Evolutionary conservation across 2,888 invertebrate species (phyloP).

Genomic region (Andrena bicolor): DNA sequence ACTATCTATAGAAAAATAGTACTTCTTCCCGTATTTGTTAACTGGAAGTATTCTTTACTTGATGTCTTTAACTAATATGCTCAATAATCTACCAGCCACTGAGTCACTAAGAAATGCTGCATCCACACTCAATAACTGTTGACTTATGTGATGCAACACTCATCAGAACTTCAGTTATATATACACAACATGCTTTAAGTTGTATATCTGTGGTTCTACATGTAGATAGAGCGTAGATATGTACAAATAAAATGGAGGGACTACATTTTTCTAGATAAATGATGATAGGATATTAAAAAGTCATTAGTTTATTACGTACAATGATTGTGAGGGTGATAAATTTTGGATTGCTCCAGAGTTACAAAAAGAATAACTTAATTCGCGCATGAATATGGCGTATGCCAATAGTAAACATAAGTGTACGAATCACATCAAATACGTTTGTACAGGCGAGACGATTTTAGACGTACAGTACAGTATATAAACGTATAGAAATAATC

Average conservation of each 20-base stretch:
- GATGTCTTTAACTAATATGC: neutral
- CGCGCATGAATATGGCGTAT: neutral
- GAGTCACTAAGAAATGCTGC: neutral
- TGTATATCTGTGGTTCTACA: neutral
- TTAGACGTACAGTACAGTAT: conserved; percentile 28
- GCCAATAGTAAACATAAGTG: conserved; percentile 28
- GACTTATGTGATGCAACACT: conserved; percentile 35
- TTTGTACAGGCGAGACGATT: conserved; percentile 31
- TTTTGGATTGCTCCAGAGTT: conserved; percentile 9
- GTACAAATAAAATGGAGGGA: neutral
- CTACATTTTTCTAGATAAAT: neutral
- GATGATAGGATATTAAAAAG: conserved; percentile 1
- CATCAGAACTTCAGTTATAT: neutral
- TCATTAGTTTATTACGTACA: conserved; percentile 46
- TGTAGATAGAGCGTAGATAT: neutral
- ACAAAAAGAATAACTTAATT: conserved; percentile 47
- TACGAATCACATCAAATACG: conserved; percentile 39
- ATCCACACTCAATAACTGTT: neutral
- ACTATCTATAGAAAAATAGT: neutral
- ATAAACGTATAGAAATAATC: conserved; percentile 47
- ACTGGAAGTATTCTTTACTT: neutral
- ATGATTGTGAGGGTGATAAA: conserved; percentile 1
- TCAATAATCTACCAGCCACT: neutral
- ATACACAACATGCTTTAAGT: neutral
- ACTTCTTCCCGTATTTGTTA: neutral